These are phyloP conservation scores for Montipora cactus DNA, from an alignment of 64 coral and sea anemone species.

Conservation along the genomic window DNA sequence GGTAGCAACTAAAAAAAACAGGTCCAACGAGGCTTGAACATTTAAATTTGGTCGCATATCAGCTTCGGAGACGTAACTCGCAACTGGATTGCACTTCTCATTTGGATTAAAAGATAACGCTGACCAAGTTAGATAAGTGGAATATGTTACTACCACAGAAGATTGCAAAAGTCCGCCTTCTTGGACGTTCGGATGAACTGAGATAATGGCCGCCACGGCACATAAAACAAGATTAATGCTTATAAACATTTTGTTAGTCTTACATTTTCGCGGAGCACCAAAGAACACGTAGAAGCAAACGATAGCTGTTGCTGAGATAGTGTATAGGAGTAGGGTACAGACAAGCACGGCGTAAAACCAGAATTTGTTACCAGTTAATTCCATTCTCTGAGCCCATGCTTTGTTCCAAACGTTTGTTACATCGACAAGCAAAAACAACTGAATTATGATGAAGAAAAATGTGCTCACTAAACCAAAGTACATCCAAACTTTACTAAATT, in stretches of 20 bases:
- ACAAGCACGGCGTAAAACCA: constrained; percentile 72
- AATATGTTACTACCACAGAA: constrained; percentile 65
- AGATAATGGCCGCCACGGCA: constrained; percentile 73
- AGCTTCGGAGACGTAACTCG: constrained; percentile 83
- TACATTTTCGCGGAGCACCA: constrained; percentile 59
- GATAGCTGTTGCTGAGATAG: constrained; percentile 57
- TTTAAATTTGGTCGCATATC: constrained; percentile 97
- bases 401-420: constrained; percentile 70
- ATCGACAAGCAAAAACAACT: constrained; percentile 82
- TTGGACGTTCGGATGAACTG: constrained; percentile 85
- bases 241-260: constrained; percentile 92
- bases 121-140: constrained; percentile 86
- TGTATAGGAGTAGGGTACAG: constrained; percentile 64
- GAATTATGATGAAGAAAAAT: constrained; percentile 86
- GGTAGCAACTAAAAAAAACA: constrained; percentile 55
- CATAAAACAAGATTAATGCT: constrained; percentile 90
- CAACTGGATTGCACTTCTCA: constrained; percentile 91
- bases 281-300: constrained; percentile 90
- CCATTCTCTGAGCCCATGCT: constrained; percentile 52
- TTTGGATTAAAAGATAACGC: constrained; percentile 94
- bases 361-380: constrained; percentile 53
- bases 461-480: constrained; percentile 86
- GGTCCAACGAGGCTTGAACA: constrained; percentile 87
- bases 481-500: constrained; percentile 93
- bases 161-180: constrained; percentile 85